Evolutionary conservation across 2,888 invertebrate species (phyloP), one percentile per base, ranked within the genome.

Genomic region (Cosmorhoe ocellata): DNA sequence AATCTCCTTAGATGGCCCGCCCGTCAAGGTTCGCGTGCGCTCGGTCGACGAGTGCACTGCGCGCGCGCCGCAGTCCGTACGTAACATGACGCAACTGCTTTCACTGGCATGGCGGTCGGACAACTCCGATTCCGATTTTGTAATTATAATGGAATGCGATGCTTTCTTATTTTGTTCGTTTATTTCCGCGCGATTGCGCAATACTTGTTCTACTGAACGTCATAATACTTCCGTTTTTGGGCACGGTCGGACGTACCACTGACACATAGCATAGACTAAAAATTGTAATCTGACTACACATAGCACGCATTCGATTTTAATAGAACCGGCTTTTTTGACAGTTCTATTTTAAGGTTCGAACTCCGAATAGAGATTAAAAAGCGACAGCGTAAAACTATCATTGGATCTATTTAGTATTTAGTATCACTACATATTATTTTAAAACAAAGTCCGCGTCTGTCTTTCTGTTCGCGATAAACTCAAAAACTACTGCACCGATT

Each of bases 71-170:
- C n/a, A n/a, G n/a, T n/a, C n/a, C n/a, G n/a, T n/a, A n/a, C 34
- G 36, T 34, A 34, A 34, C 14, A 34, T 34, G 34, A 84, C 80
- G 81, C 66, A 86, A 87, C 74, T 65, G 79, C 87, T 87, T 87
- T 87, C 87, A 82, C 86, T 64, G 6, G 7, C 24, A 5, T 6
- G 5, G 24, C 68, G 63, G 41, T 22, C 51, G 37, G 43, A 63
- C 66, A 64, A 44, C 40, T 53, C 66, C 74, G 73, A 76, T 74
- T 66, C 71, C 71, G 79, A 76, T 79, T 81, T 77, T 83, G 76
- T 84, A 85, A 85, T 83, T 82, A 80, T 76, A 81, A 76, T 71
- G 80, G 81, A 80, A 84, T 84, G 81, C 75, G 67, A 78, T 79
- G 81, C 84, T 87, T 85, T 87, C 84, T 80, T 84, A 83, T 81